Evolutionary conservation across 2,113 vertebrate genomes (phyloP), one percentile per base, ranked within the genome.

Genomic region (Amia ocellicauda): DNA sequence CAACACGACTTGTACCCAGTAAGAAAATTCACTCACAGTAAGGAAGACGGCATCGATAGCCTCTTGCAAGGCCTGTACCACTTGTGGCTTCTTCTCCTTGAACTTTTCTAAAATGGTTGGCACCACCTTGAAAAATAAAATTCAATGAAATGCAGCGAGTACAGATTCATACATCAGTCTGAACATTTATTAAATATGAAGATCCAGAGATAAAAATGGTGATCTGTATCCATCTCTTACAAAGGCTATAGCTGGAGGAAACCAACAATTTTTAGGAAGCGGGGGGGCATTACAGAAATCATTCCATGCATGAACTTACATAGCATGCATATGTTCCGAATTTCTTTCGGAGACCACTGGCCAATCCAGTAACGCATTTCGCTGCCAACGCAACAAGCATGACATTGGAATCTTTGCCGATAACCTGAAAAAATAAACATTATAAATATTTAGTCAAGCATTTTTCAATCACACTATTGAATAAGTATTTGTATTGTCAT

Each of bases 21-120:
- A n/a, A n/a, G n/a, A n/a, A n/a, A n/a, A n/a, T n/a, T n/a, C 1
- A 89, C 93, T 94, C 75, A 99, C 97, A 5, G 95, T 97, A 49
- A 95, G 92, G 79, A 99, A 99, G 68, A 97, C 90, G 43, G 95
- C 96, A 74, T 99, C 97, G 16, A 99, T 94, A 22, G 96, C 93
- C 71, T 99, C 97, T 69, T 99, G 97, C 63, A 99, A 82, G 2
- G 96, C 92, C 81, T 96, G 96, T 2, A 99, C 96, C 17, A 99
- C 97, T 71, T 95, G 94, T 72, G 90, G 92, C 60, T 99, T 99
- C 85, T 99, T 99, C 78, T 99, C 97, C 72, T 99, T 99, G 65
- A 99, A 99, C 81, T 99, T 99, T 75, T 99, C 97, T 69, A 99
- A 76, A 76, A 99, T 90, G 8, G 97, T 96, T 81, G 97, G 94